Percentiles rank a stretch among this genome's conserved stretches.
Evolutionary conservation across 2,888 invertebrate species (phyloP).

Genomic region (Crematogaster levior): DNA sequence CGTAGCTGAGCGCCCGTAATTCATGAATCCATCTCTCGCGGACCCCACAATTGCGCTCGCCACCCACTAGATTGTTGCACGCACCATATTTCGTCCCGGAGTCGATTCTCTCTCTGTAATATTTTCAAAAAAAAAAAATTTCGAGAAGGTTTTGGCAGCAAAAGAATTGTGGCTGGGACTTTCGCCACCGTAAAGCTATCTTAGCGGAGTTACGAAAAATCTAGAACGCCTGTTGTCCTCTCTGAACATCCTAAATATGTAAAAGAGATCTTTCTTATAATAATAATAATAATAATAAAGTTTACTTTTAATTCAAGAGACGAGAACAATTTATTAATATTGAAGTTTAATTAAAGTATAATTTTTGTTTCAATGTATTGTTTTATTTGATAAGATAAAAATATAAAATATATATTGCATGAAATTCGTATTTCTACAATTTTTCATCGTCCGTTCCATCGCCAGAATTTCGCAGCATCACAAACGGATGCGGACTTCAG

Average conservation of each 20-base stretch:
- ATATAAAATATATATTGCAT: background rate
- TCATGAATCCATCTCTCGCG: conserved; percentile 25
- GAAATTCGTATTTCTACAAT: too few relatives aligned
- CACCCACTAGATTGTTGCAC: conserved; percentile 32
- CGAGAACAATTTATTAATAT: background rate
- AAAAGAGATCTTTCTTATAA: background rate
- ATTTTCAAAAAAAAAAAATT: background rate
- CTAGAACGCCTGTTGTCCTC: background rate
- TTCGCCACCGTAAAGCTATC: background rate
- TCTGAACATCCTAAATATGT: background rate
- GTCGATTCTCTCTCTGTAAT: background rate
- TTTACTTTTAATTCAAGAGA: background rate
- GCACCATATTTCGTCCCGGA: background rate
- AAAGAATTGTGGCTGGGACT: background rate
- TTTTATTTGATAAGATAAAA: background rate
- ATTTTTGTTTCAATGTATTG: background rate
- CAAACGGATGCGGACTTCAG: background rate
- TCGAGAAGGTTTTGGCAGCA: background rate
- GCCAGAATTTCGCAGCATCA: background rate
- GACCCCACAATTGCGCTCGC: conserved; percentile 11
- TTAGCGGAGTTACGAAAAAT: background rate
- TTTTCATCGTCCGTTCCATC: background rate
- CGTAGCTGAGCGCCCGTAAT: conserved; percentile 31
- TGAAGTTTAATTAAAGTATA: background rate
- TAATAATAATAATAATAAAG: too few relatives aligned